Evolutionary conservation across 2,113 vertebrate genomes (phyloP), one percentile per base, ranked within the genome.

Genomic region (Chloropsis cyanopogon): DNA sequence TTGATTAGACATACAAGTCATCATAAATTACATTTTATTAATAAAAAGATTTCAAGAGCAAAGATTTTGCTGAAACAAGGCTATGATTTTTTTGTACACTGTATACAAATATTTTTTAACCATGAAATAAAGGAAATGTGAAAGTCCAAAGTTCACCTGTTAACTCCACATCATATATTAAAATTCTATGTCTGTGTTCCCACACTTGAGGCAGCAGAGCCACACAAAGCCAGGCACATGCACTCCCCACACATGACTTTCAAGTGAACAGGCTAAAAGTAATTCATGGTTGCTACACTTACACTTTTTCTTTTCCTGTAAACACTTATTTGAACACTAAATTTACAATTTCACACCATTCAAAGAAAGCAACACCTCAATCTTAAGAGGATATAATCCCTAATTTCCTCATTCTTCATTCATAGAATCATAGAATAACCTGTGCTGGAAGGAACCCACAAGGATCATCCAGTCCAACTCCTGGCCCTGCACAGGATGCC

Each of bases 391-490:
- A 57, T 53, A 19, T 26, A 33, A 79, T 31, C 19, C 21, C 49
- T 20, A 15, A 35, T 35, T 80, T 69, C 17, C 12, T 12, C 18
- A 39, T 5, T 37, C 18, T 41, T 53, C n/a, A 42, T n/a, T 41
- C 29, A 35, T 1, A 25, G 60, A 60, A 17, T 41, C 46, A 68
- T 4, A 35, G 75, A 70, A 41, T 6, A 41, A 11, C 13, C n/a
- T 47, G 20, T 26, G 21, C 25, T 54, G 61, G 61, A 61, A 61
- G n/a, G 7, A 11, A 31, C 12, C 25, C 6, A 35, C 21, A 16
- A 41, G 21, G 29, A n/a, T 6, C 17, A 41, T 4, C 0, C 1
- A 82, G 21, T 47, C 47, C 41, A 46, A 0, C 33, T 8, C 44
- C n/a, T 19, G 21, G 20, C 4, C 11, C 14, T 35, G 41, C 31